These are phyloP conservation scores for Rhinogobio ventralis DNA, from an alignment of 2,797 vertebrate species.

Conservation along the genomic window DNA sequence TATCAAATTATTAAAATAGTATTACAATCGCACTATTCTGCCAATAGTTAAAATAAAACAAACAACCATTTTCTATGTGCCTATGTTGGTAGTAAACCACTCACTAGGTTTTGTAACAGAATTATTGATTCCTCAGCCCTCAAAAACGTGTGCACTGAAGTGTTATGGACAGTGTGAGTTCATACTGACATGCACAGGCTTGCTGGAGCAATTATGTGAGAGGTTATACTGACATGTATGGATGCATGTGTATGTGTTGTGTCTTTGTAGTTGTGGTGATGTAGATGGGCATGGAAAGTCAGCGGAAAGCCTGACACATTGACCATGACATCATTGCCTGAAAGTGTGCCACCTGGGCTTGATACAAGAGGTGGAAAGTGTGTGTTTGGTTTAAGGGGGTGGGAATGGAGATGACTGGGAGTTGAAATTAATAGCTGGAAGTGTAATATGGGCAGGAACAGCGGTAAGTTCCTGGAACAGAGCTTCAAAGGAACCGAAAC, in stretches of 20 bases:
- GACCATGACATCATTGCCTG: constrained; percentile 59
- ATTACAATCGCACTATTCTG: not conserved
- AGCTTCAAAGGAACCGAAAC: constrained; percentile 12
- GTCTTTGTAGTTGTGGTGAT: constrained; percentile 57
- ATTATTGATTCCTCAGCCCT: not conserved
- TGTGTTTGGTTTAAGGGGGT: constrained; percentile 3
- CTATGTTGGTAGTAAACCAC: not conserved
- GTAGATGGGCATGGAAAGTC: constrained; percentile 51
- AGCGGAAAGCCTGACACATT: constrained; percentile 56
- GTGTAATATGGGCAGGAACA: constrained; percentile 14
- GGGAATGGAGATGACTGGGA: constrained; percentile 8
- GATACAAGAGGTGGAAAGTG: constrained; percentile 50
- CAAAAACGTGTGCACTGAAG: not conserved
- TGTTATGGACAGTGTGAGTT: constrained; percentile 25
- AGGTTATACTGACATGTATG: constrained; percentile 27
- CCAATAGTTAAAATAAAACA: not conserved
- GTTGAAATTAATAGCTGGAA: constrained; percentile 25
- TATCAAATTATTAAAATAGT: not conserved
- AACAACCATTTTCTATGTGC: not conserved
- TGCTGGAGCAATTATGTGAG: constrained; percentile 44
- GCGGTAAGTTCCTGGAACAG: constrained; percentile 33
- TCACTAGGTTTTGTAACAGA: not conserved
- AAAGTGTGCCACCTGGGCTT: constrained; percentile 51
- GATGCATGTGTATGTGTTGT: constrained; percentile 50
- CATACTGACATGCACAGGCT: constrained; percentile 35